phyloP scores from a whole-genome alignment of 2,113 vertebrate genomes.

The Columba livia region DNA sequence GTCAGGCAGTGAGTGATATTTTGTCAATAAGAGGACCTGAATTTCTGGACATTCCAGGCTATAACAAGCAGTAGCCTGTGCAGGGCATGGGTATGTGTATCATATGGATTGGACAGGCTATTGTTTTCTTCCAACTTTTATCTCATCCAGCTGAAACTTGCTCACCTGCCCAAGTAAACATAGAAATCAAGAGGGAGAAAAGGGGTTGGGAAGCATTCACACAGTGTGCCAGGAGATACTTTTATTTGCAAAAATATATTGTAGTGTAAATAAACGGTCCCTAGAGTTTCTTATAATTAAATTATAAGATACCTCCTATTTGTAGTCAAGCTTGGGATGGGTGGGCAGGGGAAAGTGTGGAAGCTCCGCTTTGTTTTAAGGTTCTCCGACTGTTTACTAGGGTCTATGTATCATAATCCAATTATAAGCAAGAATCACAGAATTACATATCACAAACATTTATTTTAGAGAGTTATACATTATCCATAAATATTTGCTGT shows the following conservation, averaged over 20 bases:
- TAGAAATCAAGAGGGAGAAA: not conserved
- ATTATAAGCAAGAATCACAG: slow-evolving; percentile 1
- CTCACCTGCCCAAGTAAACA: not conserved
- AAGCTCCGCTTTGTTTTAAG: not conserved
- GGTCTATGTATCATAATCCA: not conserved
- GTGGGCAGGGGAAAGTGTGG: not conserved
- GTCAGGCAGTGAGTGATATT: not conserved
- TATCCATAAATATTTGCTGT: not conserved
- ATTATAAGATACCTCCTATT: not conserved
- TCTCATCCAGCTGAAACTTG: not conserved
- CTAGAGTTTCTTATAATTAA: slow-evolving; percentile 2
- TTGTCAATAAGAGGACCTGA: not conserved
- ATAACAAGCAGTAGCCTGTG: not conserved
- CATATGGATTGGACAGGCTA: not conserved
- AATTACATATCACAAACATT: not conserved
- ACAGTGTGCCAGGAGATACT: not conserved
- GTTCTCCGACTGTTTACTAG: not conserved
- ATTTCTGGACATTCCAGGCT: not conserved
- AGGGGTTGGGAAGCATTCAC: not conserved
- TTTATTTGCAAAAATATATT: slow-evolving; percentile 2
- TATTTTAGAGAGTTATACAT: not conserved
- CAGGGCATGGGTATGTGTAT: not conserved
- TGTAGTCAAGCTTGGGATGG: not conserved
- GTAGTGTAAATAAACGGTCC: not conserved
- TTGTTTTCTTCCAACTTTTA: not conserved